Evolutionary conservation across 1,140 invertebrate genomes (phyloP).

Genomic region (Zaprionus lachaisei): DNA sequence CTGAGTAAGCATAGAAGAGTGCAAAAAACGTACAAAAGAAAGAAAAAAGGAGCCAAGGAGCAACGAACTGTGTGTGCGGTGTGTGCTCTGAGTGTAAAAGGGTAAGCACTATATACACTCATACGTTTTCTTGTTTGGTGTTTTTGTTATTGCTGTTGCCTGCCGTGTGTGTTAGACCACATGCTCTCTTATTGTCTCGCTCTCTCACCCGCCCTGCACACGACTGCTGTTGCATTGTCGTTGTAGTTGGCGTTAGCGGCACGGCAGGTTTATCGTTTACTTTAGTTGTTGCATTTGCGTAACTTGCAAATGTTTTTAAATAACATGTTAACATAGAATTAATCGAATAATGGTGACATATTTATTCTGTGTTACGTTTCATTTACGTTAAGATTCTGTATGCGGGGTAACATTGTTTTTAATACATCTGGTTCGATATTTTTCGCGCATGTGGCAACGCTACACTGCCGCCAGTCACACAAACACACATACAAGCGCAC

Average conservation of each 20-base stretch:
- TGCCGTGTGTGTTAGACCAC: constrained; percentile 23
- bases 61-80: constrained; percentile 76
- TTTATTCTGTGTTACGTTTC: not conserved
- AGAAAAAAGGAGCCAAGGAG: constrained; percentile 75
- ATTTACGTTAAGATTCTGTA: constrained; percentile 21
- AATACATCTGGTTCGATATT: constrained; percentile 40
- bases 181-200: constrained; percentile 53
- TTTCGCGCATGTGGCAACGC: constrained; percentile 62
- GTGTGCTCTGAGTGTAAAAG: constrained; percentile 68
- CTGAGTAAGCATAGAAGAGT: constrained; percentile 73
- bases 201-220: constrained; percentile 37
- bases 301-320: constrained; percentile 6
- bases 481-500: constrained; percentile 49
- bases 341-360: not conserved
- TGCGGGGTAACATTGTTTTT: constrained; percentile 21
- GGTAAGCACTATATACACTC: constrained; percentile 68
- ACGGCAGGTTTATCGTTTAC: constrained; percentile 62
- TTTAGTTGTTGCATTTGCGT: constrained; percentile 32
- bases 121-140: constrained; percentile 43
- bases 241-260: constrained; percentile 16
- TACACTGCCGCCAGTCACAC: constrained; percentile 42
- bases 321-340: constrained; percentile 32
- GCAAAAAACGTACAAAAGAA: constrained; percentile 64
- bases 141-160: constrained; percentile 53
- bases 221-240: constrained; percentile 55